These are phyloP conservation scores for Apodemia hepburni DNA, from an alignment of 2,888 invertebrate genomes.

Conservation along the genomic window DNA sequence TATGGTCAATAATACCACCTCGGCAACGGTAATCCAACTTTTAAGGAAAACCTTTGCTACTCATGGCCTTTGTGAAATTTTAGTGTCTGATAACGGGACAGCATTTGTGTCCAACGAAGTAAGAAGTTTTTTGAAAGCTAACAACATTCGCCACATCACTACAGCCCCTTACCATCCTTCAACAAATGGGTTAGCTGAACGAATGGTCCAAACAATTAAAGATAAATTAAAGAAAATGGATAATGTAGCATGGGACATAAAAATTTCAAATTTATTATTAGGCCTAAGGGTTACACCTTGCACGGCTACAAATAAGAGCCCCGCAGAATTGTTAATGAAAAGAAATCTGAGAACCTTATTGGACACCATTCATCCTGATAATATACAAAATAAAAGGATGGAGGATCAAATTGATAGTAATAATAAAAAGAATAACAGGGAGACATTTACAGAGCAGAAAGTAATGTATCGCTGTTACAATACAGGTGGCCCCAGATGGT, in stretches of 20 bases:
- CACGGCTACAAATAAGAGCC: constrained; percentile 10
- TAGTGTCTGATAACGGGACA: constrained; percentile 27
- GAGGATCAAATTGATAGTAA: background rate
- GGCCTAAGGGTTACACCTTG: constrained; percentile 17
- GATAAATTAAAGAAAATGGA: constrained; percentile 29
- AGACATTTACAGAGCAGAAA: background rate
- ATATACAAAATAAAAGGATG: background rate
- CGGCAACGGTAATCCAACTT: constrained; percentile 27
- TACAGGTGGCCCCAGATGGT: background rate
- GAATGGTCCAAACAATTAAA: constrained; percentile 32
- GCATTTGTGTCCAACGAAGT: constrained; percentile 30
- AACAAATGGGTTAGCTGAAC: constrained; percentile 31
- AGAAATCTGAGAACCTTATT: background rate
- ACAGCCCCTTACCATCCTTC: constrained; percentile 31
- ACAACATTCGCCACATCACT: constrained; percentile 28
- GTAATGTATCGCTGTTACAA: background rate
- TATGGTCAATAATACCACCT: constrained; percentile 23
- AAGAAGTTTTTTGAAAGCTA: constrained; percentile 20
- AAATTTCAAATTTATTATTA: constrained; percentile 20
- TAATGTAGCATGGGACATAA: constrained; percentile 26
- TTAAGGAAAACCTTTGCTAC: constrained; percentile 27
- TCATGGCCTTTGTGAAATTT: constrained; percentile 26
- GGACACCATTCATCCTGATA: background rate
- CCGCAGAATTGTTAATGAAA: constrained; percentile 16
- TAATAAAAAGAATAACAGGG: background rate